Evolutionary conservation across 2,888 invertebrate species (phyloP).

Genomic region (Leucophora obtusa): DNA sequence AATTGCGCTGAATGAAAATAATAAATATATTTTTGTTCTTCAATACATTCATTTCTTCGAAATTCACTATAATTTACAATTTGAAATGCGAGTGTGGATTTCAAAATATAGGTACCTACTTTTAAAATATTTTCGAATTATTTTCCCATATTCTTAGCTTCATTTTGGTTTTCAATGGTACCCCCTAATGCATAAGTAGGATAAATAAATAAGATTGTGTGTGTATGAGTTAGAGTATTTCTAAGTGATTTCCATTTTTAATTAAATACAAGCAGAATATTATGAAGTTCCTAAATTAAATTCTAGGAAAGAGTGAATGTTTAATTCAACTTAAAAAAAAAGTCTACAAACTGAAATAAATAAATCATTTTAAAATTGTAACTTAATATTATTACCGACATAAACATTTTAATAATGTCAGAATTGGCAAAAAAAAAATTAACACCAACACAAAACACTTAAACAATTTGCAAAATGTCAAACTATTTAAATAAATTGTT

Average conservation of each 20-base stretch:
- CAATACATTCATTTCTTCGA: no score
- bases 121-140: no score
- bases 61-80: no score
- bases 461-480: conserved; percentile 49
- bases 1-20: no score
- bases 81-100: no score
- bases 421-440: neutral
- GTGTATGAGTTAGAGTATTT: conserved; percentile 4
- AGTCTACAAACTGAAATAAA: conserved; percentile 1
- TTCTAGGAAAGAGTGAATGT: neutral
- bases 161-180: neutral
- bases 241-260: conserved; percentile 49
- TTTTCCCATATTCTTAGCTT: no score
- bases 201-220: neutral
- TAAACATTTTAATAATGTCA: neutral
- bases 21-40: no score
- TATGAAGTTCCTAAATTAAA: conserved; percentile 17
- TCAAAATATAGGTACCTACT: no score
- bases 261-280: conserved; percentile 32
- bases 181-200: neutral
- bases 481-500: conserved; percentile 39
- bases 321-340: conserved; percentile 15
- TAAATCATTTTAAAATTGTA: conserved; percentile 21
- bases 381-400: neutral
- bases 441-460: conserved; percentile 33